Evolutionary conservation across 2,797 vertebrate genomes (phyloP).

Genomic region (Galaxias olidus): DNA sequence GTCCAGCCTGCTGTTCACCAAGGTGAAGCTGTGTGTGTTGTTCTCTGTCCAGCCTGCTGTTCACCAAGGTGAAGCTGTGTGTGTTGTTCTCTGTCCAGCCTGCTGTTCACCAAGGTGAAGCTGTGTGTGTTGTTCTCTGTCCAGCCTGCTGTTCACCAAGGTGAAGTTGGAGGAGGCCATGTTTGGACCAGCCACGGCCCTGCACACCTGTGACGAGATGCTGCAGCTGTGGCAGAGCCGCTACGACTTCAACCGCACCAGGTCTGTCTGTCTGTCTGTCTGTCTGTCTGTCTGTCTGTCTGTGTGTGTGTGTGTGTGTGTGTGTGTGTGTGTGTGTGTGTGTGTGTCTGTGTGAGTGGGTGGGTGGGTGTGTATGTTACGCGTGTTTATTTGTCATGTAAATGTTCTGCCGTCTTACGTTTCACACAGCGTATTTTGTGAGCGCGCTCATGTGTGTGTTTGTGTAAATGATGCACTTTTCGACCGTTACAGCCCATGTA

Average conservation of each 20-base stretch:
- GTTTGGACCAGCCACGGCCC: slow-evolving; percentile 84
- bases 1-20: too few relatives aligned
- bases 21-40: slow-evolving; percentile 20
- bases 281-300: too few relatives aligned
- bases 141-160: slow-evolving; percentile 93
- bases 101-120: slow-evolving; percentile 95
- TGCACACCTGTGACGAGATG: slow-evolving; percentile 92
- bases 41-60: too few relatives aligned
- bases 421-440: too few relatives aligned
- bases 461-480: not conserved
- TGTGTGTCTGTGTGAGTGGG: not conserved
- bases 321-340: not conserved
- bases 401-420: too few relatives aligned
- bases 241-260: slow-evolving; percentile 81
- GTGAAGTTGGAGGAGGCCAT: slow-evolving; percentile 88
- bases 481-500: not conserved
- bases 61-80: too few relatives aligned
- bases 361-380: not conserved
- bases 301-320: slow-evolving; percentile 29
- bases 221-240: slow-evolving; percentile 87
- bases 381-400: not conserved
- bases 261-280: slow-evolving; percentile 67
- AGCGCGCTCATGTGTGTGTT: slow-evolving; percentile 14
- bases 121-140: slow-evolving; percentile 14
- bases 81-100: slow-evolving; percentile 64